These are phyloP conservation scores for Onychostoma macrolepis DNA, from an alignment of 2,113 vertebrate genomes.

Conservation along the genomic window DNA sequence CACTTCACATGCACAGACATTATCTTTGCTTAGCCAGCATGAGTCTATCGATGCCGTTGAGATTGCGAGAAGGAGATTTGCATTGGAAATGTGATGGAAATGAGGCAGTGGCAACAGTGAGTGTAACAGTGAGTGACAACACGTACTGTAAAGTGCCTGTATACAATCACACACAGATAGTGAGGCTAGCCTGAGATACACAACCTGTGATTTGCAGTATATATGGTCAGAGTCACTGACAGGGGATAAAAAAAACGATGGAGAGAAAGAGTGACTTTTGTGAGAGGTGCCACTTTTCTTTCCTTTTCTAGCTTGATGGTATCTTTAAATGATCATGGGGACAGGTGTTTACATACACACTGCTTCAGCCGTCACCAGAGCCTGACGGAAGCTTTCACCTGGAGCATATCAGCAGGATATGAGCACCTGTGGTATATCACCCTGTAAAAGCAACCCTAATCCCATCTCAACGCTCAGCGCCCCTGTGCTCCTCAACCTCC, in stretches of 20 bases:
- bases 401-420: not conserved
- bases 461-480: not conserved
- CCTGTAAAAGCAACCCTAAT: not conserved
- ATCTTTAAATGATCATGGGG: not conserved
- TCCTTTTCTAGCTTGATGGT: not conserved
- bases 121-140: slow-evolving; percentile 47
- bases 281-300: slow-evolving; percentile 1
- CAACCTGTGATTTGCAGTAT: slow-evolving; percentile 31
- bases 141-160: slow-evolving; percentile 43
- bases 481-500: not conserved
- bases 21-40: not conserved
- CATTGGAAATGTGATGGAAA: slow-evolving; percentile 43
- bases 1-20: slow-evolving; percentile 15
- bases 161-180: slow-evolving; percentile 47
- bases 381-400: not conserved
- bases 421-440: slow-evolving; percentile 2
- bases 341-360: slow-evolving; percentile 12
- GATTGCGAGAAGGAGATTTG: slow-evolving; percentile 22
- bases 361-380: not conserved
- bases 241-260: not conserved
- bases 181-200: slow-evolving; percentile 36
- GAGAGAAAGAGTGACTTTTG: slow-evolving; percentile 21
- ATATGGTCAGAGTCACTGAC: slow-evolving; percentile 26
- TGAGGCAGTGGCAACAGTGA: slow-evolving; percentile 15
- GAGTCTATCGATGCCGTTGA: slow-evolving; percentile 17